A percentile compares a stretch with the other conserved stretches of the same genome.
phyloP scores from a whole-genome alignment of 2,888 invertebrate species.

The Balanococcus diminutus region DNA sequence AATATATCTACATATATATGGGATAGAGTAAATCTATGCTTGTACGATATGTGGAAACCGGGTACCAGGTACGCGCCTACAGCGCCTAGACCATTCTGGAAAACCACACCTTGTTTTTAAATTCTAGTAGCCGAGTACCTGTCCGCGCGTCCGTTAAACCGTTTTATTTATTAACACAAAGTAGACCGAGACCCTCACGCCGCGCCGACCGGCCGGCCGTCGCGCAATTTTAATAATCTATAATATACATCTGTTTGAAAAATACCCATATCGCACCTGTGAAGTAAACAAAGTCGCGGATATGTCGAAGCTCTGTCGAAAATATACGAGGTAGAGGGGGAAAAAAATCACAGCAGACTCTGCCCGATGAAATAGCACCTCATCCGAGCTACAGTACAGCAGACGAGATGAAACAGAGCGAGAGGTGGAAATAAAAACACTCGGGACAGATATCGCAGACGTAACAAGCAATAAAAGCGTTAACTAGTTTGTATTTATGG shows the following conservation, averaged over 20 bases:
- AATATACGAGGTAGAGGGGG: no score
- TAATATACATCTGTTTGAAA: no score
- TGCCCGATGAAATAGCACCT: no score
- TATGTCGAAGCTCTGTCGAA: no score
- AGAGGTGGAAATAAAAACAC: background rate
- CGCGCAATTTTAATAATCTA: constrained; percentile 4
- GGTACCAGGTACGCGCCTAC: constrained; percentile 18
- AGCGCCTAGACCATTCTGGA: background rate
- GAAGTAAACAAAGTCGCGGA: no score
- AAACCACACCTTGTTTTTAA: constrained; percentile 46
- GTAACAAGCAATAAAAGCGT: constrained; percentile 46
- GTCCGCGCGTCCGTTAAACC: constrained; percentile 40
- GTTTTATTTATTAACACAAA: constrained; percentile 46
- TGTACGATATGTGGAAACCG: background rate
- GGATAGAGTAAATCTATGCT: no score
- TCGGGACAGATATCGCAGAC: constrained; percentile 14
- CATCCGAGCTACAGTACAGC: no score
- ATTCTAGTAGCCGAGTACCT: constrained; percentile 46
- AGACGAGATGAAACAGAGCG: background rate
- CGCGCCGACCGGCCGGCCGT: no score
- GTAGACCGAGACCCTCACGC: constrained; percentile 1
- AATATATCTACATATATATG: background rate
- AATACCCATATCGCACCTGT: no score
- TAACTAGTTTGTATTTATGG: constrained; percentile 46
- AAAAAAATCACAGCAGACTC: no score